Conservation (phyloP, 1,140 invertebrate genomes). For the Papilio polytes region DNA sequence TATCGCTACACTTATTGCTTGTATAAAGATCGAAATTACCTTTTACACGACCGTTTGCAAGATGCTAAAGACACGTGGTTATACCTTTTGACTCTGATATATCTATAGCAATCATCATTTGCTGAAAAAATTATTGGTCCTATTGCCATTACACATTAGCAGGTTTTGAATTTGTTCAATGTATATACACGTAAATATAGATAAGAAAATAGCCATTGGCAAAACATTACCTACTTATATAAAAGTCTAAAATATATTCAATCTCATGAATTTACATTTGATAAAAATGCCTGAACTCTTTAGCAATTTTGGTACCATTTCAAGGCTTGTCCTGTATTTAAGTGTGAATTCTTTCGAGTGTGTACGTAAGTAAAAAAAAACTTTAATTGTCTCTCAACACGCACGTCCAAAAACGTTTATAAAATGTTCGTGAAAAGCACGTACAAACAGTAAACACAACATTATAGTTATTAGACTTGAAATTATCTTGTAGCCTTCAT, state of each 20-base stretch:
- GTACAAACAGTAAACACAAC: conserved; percentile 4
- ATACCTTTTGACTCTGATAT: not conserved
- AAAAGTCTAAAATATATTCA: no score
- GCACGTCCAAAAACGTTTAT: not conserved
- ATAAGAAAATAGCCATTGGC: no score
- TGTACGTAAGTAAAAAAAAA: not conserved
- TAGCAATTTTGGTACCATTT: no score
- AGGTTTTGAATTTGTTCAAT: no score
- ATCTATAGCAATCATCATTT: not conserved
- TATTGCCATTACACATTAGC: not conserved
- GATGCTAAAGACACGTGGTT: not conserved
- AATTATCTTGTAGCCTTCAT: not conserved
- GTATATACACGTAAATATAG: no score
- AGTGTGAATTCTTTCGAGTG: no score
- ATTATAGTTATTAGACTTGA: conserved; percentile 16
- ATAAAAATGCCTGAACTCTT: no score
- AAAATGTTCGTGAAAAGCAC: not conserved
- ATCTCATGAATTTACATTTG: no score
- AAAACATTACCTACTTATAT: no score
- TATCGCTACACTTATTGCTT: conserved; percentile 6
- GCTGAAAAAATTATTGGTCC: not conserved
- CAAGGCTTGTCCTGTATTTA: no score
- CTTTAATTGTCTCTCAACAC: not conserved
- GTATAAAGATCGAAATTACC: conserved; percentile 11
- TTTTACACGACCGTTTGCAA: not conserved